Conservation (phyloP, 2,797 vertebrate species). For the Amniataba percoides region DNA sequence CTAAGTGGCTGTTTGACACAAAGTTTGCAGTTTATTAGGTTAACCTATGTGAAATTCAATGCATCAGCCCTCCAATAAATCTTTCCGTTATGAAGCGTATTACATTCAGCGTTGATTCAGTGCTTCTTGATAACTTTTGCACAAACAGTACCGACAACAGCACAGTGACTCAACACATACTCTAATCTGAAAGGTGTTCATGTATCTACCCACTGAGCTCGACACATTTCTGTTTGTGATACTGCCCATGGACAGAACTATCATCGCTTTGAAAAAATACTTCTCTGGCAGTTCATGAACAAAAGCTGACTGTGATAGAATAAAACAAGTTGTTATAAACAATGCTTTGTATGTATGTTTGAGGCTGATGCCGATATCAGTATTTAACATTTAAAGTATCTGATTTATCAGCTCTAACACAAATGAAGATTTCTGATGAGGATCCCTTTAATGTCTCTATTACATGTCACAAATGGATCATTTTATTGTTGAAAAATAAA, state of each 20-base stretch:
- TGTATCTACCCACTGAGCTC: background rate
- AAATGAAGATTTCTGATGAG: background rate
- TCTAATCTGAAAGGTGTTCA: conserved; percentile 15
- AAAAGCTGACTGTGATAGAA: conserved; percentile 1
- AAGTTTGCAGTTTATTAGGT: background rate
- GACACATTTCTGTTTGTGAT: background rate
- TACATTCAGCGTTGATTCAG: background rate
- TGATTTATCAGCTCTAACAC: background rate
- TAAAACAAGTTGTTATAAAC: background rate
- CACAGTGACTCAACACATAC: background rate
- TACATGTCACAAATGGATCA: background rate
- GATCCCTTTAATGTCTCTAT: background rate
- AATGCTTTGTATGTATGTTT: background rate
- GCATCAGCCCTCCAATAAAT: background rate
- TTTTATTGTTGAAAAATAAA: conserved; percentile 2
- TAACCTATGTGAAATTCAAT: background rate
- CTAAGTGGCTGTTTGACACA: background rate
- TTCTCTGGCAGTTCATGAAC: background rate
- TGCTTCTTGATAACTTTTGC: background rate
- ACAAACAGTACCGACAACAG: background rate
- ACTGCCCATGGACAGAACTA: background rate
- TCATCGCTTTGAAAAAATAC: conserved; percentile 12
- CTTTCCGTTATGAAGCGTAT: background rate
- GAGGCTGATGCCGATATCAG: background rate
- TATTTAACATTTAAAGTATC: background rate